A percentile compares a stretch with the other conserved stretches of the same genome.
phyloP scores from a whole-genome alignment of 2,888 invertebrate genomes.

The Muscina levida region DNA sequence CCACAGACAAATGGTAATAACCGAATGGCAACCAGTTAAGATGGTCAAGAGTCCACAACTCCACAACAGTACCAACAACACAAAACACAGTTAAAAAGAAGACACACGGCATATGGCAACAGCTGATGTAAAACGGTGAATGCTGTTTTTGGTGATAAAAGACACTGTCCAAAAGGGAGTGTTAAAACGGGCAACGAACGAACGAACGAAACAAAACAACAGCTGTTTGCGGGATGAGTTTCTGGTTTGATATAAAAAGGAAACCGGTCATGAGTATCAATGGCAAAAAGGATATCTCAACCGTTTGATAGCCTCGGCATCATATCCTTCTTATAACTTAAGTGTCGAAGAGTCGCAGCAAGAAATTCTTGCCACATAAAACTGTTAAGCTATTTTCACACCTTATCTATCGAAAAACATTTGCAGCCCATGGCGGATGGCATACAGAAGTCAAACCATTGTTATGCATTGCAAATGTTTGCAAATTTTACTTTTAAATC shows the following conservation, averaged over 20 bases:
- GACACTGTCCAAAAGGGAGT: background rate
- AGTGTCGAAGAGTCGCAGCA: background rate
- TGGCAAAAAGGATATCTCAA: slow-evolving; percentile 2
- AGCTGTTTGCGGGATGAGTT: slow-evolving; percentile 42
- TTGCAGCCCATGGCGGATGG: background rate
- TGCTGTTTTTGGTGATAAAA: slow-evolving; percentile 35
- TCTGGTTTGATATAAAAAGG: slow-evolving; percentile 30
- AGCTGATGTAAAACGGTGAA: slow-evolving; percentile 56
- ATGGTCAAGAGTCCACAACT: too few species aligned
- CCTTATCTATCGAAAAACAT: slow-evolving; percentile 19
- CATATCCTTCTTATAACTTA: slow-evolving; percentile 22
- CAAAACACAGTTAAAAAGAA: slow-evolving; percentile 21
- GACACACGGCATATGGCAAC: slow-evolving; percentile 50
- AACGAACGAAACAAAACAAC: slow-evolving; percentile 9
- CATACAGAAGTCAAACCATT: slow-evolving; percentile 47
- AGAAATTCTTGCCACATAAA: slow-evolving; percentile 48
- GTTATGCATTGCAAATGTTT: slow-evolving; percentile 40
- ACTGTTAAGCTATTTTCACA: slow-evolving; percentile 48
- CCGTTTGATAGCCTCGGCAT: background rate
- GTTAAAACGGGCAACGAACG: background rate
- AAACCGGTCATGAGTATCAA: slow-evolving; percentile 28
- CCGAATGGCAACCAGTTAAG: slow-evolving; percentile 28
- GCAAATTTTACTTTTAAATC: slow-evolving; percentile 24
- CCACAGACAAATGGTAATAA: slow-evolving; percentile 28
- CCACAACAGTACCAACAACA: slow-evolving; percentile 2